phyloP scores from a whole-genome alignment of 2,888 invertebrate species.

The Andrena flavipes region DNA sequence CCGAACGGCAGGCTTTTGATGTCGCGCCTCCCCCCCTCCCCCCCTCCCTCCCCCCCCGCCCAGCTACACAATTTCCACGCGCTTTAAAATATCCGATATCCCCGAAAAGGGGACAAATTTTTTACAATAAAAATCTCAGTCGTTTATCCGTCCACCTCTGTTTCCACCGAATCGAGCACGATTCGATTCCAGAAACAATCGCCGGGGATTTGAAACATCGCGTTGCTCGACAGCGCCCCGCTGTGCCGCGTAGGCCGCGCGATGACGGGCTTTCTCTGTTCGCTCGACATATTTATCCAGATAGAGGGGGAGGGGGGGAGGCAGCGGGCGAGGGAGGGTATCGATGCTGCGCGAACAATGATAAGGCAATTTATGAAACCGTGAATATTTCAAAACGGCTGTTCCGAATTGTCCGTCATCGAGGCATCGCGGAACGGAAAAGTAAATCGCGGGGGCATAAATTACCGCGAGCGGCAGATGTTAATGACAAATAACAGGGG shows the following conservation, averaged over 20 bases:
- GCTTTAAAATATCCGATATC: background rate
- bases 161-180: background rate
- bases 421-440: background rate
- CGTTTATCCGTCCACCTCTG: background rate
- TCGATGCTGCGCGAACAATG: background rate
- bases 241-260: background rate
- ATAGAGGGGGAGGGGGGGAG: background rate
- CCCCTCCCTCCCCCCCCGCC: too few relatives aligned
- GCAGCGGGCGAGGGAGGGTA: background rate
- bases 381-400: background rate
- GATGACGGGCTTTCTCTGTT: background rate
- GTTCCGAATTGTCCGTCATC: background rate
- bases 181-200: background rate
- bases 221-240: background rate
- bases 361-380: slow-evolving; percentile 11
- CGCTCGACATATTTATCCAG: background rate
- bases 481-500: slow-evolving; percentile 41
- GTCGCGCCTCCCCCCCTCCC: background rate
- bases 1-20: background rate
- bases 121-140: background rate
- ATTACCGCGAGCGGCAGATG: slow-evolving; percentile 48
- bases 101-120: background rate
- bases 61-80: background rate
- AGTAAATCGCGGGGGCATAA: slow-evolving; percentile 39
- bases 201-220: background rate